Evolutionary conservation across 2,888 invertebrate genomes (phyloP), one percentile per base, ranked within the genome.

Genomic region (Alitta virens): DNA sequence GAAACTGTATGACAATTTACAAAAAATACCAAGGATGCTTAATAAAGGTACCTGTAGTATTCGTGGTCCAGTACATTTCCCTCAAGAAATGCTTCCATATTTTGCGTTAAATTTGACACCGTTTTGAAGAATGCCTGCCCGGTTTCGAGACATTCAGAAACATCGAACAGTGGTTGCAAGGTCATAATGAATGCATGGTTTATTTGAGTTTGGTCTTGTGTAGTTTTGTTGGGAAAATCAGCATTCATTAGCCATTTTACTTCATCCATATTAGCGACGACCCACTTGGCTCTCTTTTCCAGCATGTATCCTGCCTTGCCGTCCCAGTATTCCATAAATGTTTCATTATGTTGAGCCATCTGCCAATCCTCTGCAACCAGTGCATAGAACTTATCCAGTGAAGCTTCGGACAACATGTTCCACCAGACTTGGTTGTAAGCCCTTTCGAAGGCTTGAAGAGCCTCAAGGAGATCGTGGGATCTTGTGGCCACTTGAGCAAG

Each of bases 171-270:
- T 1, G 23, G 7, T n/a, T 9, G 25, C 52, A 46, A 27, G 16
- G 24, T 14, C 7, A 3, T 2, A 24, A 56, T 42, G 23, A 42
- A 23, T 9, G n/a, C 25, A 3, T 9, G 25, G 25, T 23, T 51
- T 14, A 49, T 25, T 3, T 56, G 42, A 1, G n/a, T 2, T 51
- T 52, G 50, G 16, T 52, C 38, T 23, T 24, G 12, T 1, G 23
- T 9, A 23, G 3, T 33, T 5, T 24, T 59, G 38, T 12, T 50
- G 2, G 51, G 33, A 21, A 59, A 59, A 51, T 59, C 59, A 2
- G 51, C 52, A 24, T 59, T 59, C 59, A 59, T 59, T 2, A 14
- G 2, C 33, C 16, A 24, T 21, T 27, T n/a, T 49, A 58, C 2
- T 12, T 27, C 49, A 1, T 14, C 12, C 7, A 58, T 18, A 50